These are phyloP conservation scores for Agrotis segetum DNA, from an alignment of 2,888 invertebrate species.

Conservation along the genomic window DNA sequence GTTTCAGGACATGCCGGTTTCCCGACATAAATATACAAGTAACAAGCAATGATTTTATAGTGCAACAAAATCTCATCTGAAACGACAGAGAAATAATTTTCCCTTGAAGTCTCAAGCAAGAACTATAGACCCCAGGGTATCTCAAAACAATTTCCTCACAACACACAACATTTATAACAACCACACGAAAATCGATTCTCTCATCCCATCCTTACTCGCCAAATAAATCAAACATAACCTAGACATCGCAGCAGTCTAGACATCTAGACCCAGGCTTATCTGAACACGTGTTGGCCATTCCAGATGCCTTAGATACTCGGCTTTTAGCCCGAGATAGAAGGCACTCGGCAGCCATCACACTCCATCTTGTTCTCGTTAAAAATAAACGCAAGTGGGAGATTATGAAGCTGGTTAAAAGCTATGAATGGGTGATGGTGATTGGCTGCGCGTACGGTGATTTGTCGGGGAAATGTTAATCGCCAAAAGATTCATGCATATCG, in stretches of 20 bases:
- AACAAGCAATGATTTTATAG: background rate
- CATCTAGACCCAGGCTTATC: slow-evolving; percentile 57
- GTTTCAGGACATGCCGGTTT: too few relatives aligned
- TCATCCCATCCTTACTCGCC: background rate
- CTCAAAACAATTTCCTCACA: background rate
- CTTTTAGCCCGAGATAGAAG: slow-evolving; percentile 65
- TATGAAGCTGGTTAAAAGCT: slow-evolving; percentile 37
- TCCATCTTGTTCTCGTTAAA: slow-evolving; percentile 59
- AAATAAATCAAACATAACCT: slow-evolving; percentile 50
- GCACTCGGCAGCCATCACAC: slow-evolving; percentile 59
- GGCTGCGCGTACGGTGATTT: background rate
- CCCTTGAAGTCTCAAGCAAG: background rate
- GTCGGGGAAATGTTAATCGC: background rate
- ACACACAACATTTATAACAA: background rate
- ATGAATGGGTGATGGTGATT: slow-evolving; percentile 14
- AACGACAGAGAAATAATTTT: background rate
- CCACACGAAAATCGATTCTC: slow-evolving; percentile 30
- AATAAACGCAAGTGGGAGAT: slow-evolving; percentile 55
- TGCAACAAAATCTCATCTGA: background rate
- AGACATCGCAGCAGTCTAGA: slow-evolving; percentile 56
- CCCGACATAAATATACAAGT: background rate
- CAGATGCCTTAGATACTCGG: slow-evolving; percentile 69
- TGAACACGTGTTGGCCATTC: slow-evolving; percentile 65
- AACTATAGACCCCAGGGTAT: background rate
- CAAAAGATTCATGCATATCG: background rate